Evolutionary conservation across 2,888 invertebrate genomes (phyloP).

Genomic region (Limnephilus lunatus): DNA sequence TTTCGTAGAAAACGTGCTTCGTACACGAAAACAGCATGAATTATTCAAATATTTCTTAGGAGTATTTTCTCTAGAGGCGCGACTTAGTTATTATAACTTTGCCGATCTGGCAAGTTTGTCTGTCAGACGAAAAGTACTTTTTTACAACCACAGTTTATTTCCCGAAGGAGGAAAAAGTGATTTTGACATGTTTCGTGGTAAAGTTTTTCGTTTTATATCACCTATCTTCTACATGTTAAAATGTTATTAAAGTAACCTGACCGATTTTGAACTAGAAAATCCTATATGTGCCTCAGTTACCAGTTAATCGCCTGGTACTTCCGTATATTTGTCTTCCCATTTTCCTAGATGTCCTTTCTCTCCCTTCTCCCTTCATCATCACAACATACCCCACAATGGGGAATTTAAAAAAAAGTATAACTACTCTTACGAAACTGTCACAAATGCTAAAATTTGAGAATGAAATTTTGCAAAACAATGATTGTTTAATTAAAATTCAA

Average conservation of each 20-base stretch:
- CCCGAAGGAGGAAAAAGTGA: neutral
- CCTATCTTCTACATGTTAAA: too few relatives aligned
- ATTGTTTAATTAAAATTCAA: too few relatives aligned
- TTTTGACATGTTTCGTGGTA: neutral
- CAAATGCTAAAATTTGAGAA: too few relatives aligned
- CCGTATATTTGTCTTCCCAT: too few relatives aligned
- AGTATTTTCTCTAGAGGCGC: neutral
- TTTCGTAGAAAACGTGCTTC: neutral
- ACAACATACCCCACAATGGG: too few relatives aligned
- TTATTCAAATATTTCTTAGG: neutral
- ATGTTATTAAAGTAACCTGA: neutral
- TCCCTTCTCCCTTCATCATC: too few relatives aligned
- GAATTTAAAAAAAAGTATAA: too few relatives aligned
- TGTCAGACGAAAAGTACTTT: neutral
- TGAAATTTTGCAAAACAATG: too few relatives aligned
- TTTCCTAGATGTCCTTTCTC: too few relatives aligned
- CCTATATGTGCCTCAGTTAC: too few relatives aligned
- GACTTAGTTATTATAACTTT: slow-evolving; percentile 15
- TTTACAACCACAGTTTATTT: neutral
- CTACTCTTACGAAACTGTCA: too few relatives aligned
- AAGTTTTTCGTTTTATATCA: neutral
- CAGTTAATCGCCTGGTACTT: too few relatives aligned
- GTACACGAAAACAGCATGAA: neutral
- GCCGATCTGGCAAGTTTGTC: neutral
- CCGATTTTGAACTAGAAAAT: neutral